Base-by-base conservation (phyloP, 2,113 vertebrate genomes). In the Ariopsis seemanni region DNA sequence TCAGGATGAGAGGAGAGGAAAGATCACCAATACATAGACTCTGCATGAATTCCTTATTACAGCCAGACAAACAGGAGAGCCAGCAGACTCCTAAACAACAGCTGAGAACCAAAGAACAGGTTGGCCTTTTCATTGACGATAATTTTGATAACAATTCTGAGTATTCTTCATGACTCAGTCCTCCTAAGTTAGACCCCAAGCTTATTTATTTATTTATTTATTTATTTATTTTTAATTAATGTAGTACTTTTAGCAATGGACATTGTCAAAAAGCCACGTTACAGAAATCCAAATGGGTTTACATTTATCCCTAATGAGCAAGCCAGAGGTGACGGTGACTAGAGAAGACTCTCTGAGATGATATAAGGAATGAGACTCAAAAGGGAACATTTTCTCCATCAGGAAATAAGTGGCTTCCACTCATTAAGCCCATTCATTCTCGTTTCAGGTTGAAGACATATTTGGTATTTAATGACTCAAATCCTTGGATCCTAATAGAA, bases 1-100 rank as follows among this genome's bases (percentile, higher is more conserved):
- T 92, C 62, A 89, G 90, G 4, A 87, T 88, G 27, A 62, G 62
- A 69, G 83, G 83, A 86, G 48, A 50, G 48, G 22, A 75, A 75
- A 55, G 14, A 7, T 78, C 85, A 83, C n/a, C 75, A 75, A 14
- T 22, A 18, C 18, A 58, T 9, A 55, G 53, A 63, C 71, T 72
- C 72, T 63, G 65, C 1, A 8, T 80, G 52, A 67, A 84, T 42
- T 72, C 81, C 52, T 58, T 84, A 17, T 62, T 52, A 2, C 52
- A 84, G 6, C 10, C 58, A 80, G 5, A 14, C 27, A 65, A 63
- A 7, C 84, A 82, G 30, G 62, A 75, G 25, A 80, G 27, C 7
- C 48, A 82, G 55, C 75, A 34, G 69, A 63, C 52, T 57, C 15
- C n/a, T 55, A 55, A 55, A 55, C 52, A 57, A 57, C 77, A 30